Evolutionary conservation across 2,113 vertebrate genomes (phyloP).

Genomic region (Channa argus): DNA sequence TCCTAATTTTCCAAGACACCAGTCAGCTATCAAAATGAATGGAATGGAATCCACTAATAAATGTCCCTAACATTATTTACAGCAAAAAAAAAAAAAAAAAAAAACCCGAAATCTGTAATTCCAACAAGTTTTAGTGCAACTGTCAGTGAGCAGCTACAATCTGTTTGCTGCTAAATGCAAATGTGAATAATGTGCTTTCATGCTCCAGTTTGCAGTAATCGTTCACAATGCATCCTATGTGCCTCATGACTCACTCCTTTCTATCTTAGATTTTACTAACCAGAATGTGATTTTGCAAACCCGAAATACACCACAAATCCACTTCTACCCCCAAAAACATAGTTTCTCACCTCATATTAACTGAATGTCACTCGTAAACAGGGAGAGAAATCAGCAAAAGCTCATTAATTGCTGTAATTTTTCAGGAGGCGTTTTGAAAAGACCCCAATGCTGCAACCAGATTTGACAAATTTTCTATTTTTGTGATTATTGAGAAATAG

Average conservation of each 20-base stretch:
- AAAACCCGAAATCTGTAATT: neutral
- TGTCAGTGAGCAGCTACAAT: constrained; percentile 27
- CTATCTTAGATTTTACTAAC: constrained; percentile 36
- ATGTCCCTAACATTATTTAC: constrained; percentile 11
- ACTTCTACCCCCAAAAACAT: constrained; percentile 10
- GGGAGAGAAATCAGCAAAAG: neutral
- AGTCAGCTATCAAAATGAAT: constrained; percentile 21
- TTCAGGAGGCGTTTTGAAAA: constrained; percentile 23
- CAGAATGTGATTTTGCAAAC: constrained; percentile 30
- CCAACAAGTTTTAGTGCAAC: neutral
- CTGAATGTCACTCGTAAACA: constrained; percentile 37
- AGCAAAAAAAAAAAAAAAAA: constrained; percentile 10
- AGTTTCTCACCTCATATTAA: neutral
- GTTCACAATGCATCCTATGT: constrained; percentile 39
- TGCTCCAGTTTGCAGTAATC: constrained; percentile 64
- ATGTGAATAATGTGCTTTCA: constrained; percentile 61
- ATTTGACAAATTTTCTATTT: constrained; percentile 37
- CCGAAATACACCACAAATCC: neutral
- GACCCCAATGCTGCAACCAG: neutral
- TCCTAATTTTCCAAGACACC: constrained; percentile 34
- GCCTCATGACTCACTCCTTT: constrained; percentile 45
- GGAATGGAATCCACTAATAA: neutral
- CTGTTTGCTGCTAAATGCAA: constrained; percentile 41
- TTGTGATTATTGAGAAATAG: constrained; percentile 12
- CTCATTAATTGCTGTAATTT: constrained; percentile 44